Evolutionary conservation across 2,113 vertebrate species (phyloP), one percentile per base, ranked within the genome.

Genomic region (Pteropus alecto): DNA sequence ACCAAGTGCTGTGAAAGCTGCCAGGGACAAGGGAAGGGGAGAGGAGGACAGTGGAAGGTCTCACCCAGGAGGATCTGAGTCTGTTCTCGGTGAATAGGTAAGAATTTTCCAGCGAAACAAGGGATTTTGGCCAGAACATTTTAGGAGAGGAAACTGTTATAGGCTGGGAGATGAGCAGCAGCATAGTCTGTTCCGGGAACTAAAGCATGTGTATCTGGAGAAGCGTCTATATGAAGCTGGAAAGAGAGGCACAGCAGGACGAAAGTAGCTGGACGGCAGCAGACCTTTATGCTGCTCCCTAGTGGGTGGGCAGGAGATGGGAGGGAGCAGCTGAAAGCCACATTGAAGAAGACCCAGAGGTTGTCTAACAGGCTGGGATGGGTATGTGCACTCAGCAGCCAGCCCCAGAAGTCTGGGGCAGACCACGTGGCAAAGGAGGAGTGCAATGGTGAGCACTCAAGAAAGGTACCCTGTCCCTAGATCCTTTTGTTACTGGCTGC

Each of bases 241-340:
- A 35, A 61, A 58, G 19, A 81, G 19, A 68, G 46, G 43, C 46
- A n/a, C 28, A 30, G 19, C 10, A 48, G 78, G 46, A 7, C 46
- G 46, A 2, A n/a, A 33, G 74, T 2, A 10, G 41, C 9, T 4
- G 60, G 54, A 18, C 30, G 3, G 0, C n/a, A 16, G n/a, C 1
- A 1, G 30, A 43, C 7, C 30, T 30, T 63, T 63, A 2, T 21
- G 43, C 85, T 84, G 87, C 68, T 74, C 65, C 41, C 76, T 38
- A 18, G 67, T 58, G 82, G 56, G 7, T 11, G 0, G 38, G 11
- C 35, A 46, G 83, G 43, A 61, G 30, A 16, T 19, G 16, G 38
- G n/a, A 2, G 4, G 41, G 38, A 30, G 58, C 18, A 3, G 81
- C 43, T 21, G 76, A 41, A 61, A 60, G 51, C 21, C 28, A 71